Evolutionary conservation across 2,797 vertebrate species (phyloP), one percentile per base, ranked within the genome.

Genomic region (Gambusia yucatana): DNA sequence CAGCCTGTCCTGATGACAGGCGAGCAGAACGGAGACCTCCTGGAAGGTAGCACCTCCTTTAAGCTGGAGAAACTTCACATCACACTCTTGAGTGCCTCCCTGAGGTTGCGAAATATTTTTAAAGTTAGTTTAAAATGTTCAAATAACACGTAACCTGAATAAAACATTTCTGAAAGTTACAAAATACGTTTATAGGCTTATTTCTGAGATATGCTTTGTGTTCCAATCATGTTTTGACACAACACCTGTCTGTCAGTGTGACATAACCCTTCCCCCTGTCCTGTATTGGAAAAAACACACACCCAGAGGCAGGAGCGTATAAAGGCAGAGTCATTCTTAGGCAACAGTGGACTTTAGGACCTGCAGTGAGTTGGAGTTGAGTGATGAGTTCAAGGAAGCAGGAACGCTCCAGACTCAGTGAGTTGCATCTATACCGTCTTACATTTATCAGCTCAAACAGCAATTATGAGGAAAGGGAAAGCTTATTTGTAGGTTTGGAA

Each of bases 1-100:
- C 88, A 86, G 87, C 87, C 86, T 76, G 72, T 50, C 67, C 84
- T 39, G 76, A 95, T 95, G 94, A 93, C 87, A 87, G 46, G 89
- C 13, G 77, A 87, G 36, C 90, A 88, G 79, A 90, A 93, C 25
- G 84, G 76, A 82, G 94, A 92, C 79, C 83, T 92, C 86, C 78
- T 91, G 3, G 91, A 95, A 93, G 94, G 94, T 95, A 92, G 89
- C 47, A 9, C 50, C 50, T 0, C 65, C 80, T 72, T 82, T 75
- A 36, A 87, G 61, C 70, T 87, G 88, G 82, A 84, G 82, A 91
- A 86, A 85, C 72, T 59, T 57, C 57, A 84, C 9, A 13, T 25
- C 61, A 61, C 77, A 33, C 52, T 22, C 13, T 9, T 9, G 63
- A 41, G 1, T 17, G 25, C 78, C 81, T 10, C 7, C n/a, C 22